Evolutionary conservation across 2,888 invertebrate genomes (phyloP).

Genomic region (Hecatera dysodea): DNA sequence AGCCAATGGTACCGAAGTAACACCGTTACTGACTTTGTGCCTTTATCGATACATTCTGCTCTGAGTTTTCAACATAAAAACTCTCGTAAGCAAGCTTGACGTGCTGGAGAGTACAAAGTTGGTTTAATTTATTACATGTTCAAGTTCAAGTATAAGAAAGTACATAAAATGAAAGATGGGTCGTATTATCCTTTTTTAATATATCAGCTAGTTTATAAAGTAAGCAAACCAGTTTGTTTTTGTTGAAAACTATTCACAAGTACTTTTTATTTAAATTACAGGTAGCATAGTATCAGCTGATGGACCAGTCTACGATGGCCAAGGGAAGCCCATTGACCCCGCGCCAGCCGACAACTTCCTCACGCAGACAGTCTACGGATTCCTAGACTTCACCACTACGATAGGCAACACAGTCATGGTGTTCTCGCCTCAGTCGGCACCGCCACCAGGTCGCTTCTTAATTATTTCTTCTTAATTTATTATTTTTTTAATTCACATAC

Average conservation of each 20-base stretch:
- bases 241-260: conserved; percentile 1
- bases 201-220: background rate
- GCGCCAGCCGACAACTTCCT: conserved; percentile 86
- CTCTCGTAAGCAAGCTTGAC: conserved; percentile 69
- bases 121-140: conserved; percentile 47
- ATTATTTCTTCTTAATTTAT: conserved; percentile 9
- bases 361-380: conserved; percentile 98
- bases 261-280: conserved; percentile 45
- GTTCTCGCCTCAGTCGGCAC: conserved; percentile 96
- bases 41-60: conserved; percentile 77
- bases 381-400: conserved; percentile 98
- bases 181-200: conserved; percentile 10
- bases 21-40: conserved; percentile 73
- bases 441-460: conserved; percentile 91
- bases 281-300: conserved; percentile 62
- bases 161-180: conserved; percentile 13
- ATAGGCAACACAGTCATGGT: conserved; percentile 98
- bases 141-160: conserved; percentile 33
- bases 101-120: conserved; percentile 61
- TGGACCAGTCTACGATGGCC: conserved; percentile 65
- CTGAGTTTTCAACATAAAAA: conserved; percentile 74
- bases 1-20: conserved; percentile 87
- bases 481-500: background rate
- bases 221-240: background rate
- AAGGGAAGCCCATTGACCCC: conserved; percentile 62